A percentile compares a stretch with the other conserved stretches of the same genome.
phyloP scores from a whole-genome alignment of 1,140 invertebrate species.

The Phocides pigmalion region DNA sequence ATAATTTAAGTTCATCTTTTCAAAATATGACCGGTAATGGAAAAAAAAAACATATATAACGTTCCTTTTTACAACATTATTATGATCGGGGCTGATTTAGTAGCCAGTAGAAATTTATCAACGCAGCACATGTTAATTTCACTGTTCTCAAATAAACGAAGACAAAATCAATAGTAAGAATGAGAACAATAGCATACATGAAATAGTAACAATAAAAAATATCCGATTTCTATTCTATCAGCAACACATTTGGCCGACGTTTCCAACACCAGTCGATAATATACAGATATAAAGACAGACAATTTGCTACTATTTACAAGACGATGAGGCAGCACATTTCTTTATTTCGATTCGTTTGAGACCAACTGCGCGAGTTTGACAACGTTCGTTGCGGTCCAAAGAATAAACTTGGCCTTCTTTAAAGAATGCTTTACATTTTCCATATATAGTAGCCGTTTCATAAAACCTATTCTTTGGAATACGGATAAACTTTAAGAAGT shows the following conservation, averaged over 20 bases:
- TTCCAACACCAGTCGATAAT: constrained; percentile 26
- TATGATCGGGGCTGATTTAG: too few relatives aligned
- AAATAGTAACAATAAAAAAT: constrained; percentile 32
- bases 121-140: too few relatives aligned
- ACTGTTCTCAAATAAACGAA: too few relatives aligned
- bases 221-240: constrained; percentile 32
- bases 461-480: constrained; percentile 39
- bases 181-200: constrained; percentile 15
- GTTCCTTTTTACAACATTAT: too few relatives aligned
- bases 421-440: constrained; percentile 55
- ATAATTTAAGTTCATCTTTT: too few relatives aligned
- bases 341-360: constrained; percentile 62
- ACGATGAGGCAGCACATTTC: constrained; percentile 58
- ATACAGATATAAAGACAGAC: constrained; percentile 33
- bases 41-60: too few relatives aligned
- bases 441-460: constrained; percentile 45
- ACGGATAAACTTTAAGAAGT: constrained; percentile 16
- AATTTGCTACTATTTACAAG: constrained; percentile 52
- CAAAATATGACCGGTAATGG: too few relatives aligned
- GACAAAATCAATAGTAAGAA: not conserved
- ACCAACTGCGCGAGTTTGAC: constrained; percentile 41
- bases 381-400: constrained; percentile 49
- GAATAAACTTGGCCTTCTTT: constrained; percentile 58
- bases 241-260: constrained; percentile 30
- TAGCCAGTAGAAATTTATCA: too few relatives aligned